These are phyloP conservation scores for Alcedo quadribrachys DNA, from an alignment of 2,797 vertebrate genomes.

Conservation along the genomic window DNA sequence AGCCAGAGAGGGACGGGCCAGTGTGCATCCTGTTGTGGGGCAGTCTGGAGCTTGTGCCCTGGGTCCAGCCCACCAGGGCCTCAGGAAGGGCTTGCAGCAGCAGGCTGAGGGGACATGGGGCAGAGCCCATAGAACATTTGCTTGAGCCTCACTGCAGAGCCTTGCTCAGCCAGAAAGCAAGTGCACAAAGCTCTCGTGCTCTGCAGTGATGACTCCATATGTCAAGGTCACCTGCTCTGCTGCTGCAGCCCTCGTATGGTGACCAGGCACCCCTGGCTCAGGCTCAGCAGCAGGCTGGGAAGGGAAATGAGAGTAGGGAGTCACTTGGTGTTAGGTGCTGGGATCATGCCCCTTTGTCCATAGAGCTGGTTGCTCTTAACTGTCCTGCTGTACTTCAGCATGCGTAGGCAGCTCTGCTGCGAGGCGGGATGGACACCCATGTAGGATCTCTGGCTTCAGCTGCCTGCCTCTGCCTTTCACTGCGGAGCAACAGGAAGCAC, in stretches of 20 bases:
- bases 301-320: background rate
- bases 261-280: background rate
- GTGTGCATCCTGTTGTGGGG: rapidly evolving
- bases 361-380: background rate
- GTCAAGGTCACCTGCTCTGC: background rate
- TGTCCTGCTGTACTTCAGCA: background rate
- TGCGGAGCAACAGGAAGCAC: background rate
- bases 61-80: rapidly evolving
- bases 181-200: background rate
- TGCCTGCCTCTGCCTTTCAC: background rate
- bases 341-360: background rate
- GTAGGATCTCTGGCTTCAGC: background rate
- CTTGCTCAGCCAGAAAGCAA: background rate
- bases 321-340: background rate
- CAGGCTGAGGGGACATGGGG: rapidly evolving
- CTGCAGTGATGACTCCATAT: background rate
- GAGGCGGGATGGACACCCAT: rapidly evolving
- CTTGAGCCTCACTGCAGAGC: background rate
- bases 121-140: background rate
- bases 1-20: background rate
- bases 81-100: background rate
- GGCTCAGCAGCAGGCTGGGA: background rate
- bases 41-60: background rate
- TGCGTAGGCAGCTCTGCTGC: background rate
- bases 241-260: background rate